These are phyloP conservation scores for Procambarus clarkii DNA, from an alignment of 1,140 invertebrate genomes.

Conservation along the genomic window DNA sequence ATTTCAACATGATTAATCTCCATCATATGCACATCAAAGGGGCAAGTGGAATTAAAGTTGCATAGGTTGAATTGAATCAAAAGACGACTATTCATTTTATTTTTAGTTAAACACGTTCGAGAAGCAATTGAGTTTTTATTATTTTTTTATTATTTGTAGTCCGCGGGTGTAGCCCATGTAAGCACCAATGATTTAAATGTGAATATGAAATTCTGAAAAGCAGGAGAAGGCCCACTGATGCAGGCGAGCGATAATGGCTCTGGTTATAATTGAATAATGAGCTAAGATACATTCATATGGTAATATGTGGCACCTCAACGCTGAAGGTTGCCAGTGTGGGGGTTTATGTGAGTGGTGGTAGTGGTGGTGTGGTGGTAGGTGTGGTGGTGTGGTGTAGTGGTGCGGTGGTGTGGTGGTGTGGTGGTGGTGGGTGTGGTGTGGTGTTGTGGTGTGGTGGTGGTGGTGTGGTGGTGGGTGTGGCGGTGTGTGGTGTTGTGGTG, in stretches of 20 bases:
- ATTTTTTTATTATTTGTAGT: no score
- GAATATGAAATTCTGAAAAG: constrained; percentile 57
- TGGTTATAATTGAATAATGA: constrained; percentile 60
- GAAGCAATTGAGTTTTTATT: constrained; percentile 47
- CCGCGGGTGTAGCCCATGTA: constrained; percentile 36
- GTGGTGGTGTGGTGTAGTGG: not conserved
- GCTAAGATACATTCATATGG: constrained; percentile 55
- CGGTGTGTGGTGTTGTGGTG: not conserved
- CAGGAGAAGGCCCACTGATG: constrained; percentile 44
- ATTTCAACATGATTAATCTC: constrained; percentile 67
- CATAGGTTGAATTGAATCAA: constrained; percentile 45
- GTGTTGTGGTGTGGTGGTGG: not conserved
- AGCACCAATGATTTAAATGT: constrained; percentile 60
- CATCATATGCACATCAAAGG: constrained; percentile 56
- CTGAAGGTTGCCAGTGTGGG: constrained; percentile 13
- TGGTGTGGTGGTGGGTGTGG: not conserved
- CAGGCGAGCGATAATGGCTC: constrained; percentile 44
- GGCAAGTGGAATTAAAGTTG: constrained; percentile 60
- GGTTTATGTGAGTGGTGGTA: not conserved
- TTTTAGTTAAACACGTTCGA: constrained; percentile 41
- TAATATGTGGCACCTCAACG: constrained; percentile 50
- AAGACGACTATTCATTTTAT: constrained; percentile 43
- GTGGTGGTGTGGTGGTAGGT: not conserved
- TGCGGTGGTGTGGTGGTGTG: not conserved
- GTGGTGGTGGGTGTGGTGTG: not conserved